Percentiles rank a stretch among this genome's conserved stretches.
These are phyloP conservation scores for Potamilus streckersoni DNA, from an alignment of 1,140 invertebrate species.

Conservation along the genomic window DNA sequence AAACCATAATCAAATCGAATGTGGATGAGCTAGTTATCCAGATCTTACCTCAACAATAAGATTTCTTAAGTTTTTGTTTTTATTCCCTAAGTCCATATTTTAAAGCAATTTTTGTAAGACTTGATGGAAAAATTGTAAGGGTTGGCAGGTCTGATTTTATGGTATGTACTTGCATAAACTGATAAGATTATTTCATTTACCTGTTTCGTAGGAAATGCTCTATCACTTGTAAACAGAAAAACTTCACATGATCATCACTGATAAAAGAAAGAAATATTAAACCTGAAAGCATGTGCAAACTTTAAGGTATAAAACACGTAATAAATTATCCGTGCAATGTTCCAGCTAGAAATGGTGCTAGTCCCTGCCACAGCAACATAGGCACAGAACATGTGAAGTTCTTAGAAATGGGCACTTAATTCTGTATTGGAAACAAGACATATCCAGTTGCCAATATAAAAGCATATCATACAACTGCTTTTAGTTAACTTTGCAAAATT, in stretches of 20 bases:
- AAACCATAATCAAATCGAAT: too few species aligned
- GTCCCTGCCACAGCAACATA: background rate
- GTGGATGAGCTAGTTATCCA: too few species aligned
- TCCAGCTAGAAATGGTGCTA: too few species aligned
- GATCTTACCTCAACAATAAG: too few species aligned
- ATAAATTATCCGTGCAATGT: background rate
- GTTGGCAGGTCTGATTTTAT: too few species aligned
- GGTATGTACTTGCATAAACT: too few species aligned
- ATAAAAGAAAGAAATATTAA: constrained; percentile 38
- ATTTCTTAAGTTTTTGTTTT: too few species aligned
- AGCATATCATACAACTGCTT: background rate
- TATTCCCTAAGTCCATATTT: too few species aligned
- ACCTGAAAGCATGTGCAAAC: background rate
- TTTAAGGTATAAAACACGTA: background rate
- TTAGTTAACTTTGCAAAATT: too few species aligned
- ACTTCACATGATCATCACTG: constrained; percentile 69
- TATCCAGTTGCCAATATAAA: background rate
- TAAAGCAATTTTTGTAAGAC: too few species aligned
- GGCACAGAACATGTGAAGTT: background rate
- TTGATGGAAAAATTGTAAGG: too few species aligned
- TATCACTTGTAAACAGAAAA: constrained; percentile 72
- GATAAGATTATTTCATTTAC: constrained; percentile 34
- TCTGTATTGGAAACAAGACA: background rate
- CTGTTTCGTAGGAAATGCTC: constrained; percentile 68
- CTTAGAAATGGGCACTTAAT: background rate